Base-by-base conservation (phyloP, 2,797 vertebrate species). In the Tapera naevia region DNA sequence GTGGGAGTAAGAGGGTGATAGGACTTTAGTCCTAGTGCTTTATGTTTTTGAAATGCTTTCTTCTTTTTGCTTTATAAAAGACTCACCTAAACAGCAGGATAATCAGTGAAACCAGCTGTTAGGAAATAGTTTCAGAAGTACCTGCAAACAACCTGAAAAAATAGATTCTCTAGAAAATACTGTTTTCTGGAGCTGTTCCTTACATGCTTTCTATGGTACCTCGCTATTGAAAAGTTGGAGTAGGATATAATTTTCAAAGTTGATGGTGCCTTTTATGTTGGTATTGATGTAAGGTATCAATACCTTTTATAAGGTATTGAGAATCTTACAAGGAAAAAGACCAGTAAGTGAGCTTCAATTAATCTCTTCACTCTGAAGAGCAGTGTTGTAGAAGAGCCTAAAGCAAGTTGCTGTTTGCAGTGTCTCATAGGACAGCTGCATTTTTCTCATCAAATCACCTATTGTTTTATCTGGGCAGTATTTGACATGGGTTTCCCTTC, bases 401-500 rank as follows among this genome's bases (percentile, higher is more conserved):
- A 72, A 58, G 53, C 64, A 66, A 64, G 79, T 18, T 12, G 14
- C 17, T 22, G 90, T 74, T 66, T 4, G 5, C 30, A 12, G 35
- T 33, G 27, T 70, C 17, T 71, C 27, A 7, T 27, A 25, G 54
- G 24, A 21, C 28, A 51, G 5, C 45, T 92, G 8, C 13, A 3
- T 37, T 91, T 86, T 81, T 67, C 72, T 78, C 39, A 41, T 81
- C 15, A 56, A 60, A 48, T 58, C 2, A 2, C 17, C 19, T 24
- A 35, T 19, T 83, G 25, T 64, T 94, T 76, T 39, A 32, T 74
- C 21, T 74, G 75, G 57, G 30, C 54, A 51, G 14, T 39, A 3
- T 64, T 65, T 93, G 74, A 93, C 39, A 7, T 16, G 35, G n/a
- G 37, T 96, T 80, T 96, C 83, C 85, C 13, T 94, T 96, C 95